These are phyloP conservation scores for Silurus lanzhouensis DNA, from an alignment of 2,797 vertebrate species.

Conservation along the genomic window DNA sequence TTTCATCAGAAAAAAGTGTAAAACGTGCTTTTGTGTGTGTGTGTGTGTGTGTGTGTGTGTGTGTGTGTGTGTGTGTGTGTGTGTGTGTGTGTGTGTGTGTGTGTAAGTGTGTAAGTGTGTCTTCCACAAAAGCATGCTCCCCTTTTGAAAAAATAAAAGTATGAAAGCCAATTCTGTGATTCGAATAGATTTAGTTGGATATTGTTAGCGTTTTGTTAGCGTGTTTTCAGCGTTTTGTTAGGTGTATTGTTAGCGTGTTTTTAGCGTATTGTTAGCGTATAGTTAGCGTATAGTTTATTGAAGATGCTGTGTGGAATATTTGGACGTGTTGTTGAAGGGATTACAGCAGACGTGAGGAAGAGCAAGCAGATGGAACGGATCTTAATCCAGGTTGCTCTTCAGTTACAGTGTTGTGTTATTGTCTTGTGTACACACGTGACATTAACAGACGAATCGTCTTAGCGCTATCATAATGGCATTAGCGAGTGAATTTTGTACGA, in stretches of 20 bases:
- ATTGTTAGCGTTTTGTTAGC: constrained; percentile 12
- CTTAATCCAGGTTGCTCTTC: background rate
- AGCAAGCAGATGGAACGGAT: constrained; percentile 36
- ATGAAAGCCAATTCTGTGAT: background rate
- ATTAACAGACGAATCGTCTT: constrained; percentile 34
- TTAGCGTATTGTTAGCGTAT: background rate
- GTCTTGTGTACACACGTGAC: constrained; percentile 26
- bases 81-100: constrained; percentile 18
- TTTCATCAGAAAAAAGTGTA: background rate
- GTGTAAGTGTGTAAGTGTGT: constrained; percentile 7
- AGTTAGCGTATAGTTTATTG: too few relatives aligned
- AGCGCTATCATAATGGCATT: constrained; percentile 40
- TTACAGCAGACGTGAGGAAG: background rate
- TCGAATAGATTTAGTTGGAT: constrained; percentile 24
- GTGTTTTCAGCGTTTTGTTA: background rate
- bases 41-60: constrained; percentile 11
- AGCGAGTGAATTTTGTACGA: constrained; percentile 17
- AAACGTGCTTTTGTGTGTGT: constrained; percentile 12
- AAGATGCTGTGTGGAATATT: constrained; percentile 6
- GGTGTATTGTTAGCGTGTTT: background rate
- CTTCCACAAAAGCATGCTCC: background rate
- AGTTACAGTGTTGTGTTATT: background rate
- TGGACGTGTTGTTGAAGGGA: background rate
- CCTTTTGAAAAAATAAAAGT: background rate
- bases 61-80: constrained; percentile 11